These are phyloP conservation scores for Silvanus unidentatus DNA, from an alignment of 2,888 invertebrate species.

Conservation along the genomic window DNA sequence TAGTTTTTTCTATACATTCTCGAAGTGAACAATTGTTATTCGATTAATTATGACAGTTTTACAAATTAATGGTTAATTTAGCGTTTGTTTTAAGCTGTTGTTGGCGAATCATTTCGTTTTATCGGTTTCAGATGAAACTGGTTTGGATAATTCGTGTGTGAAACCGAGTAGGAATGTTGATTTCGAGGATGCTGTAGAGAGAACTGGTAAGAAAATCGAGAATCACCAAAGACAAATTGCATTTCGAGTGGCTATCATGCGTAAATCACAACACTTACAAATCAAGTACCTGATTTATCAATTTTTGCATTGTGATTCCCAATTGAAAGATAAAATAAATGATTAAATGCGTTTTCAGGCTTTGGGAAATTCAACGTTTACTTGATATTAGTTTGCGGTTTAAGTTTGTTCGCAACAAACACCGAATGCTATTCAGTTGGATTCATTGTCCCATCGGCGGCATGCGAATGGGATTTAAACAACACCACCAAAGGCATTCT, in stretches of 20 bases:
- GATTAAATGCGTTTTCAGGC: conserved; percentile 13
- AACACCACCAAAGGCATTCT: conserved; percentile 22
- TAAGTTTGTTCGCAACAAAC: conserved; percentile 21
- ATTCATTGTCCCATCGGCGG: conserved; percentile 21
- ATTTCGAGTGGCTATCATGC: too few species aligned
- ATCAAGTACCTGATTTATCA: too few species aligned
- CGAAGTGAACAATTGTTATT: too few species aligned
- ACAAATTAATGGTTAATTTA: too few species aligned
- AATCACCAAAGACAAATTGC: too few species aligned
- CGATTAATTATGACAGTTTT: too few species aligned
- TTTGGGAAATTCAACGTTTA: conserved; percentile 24
- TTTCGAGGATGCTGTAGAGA: conserved; percentile 21
- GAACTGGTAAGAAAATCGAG: conserved; percentile 17
- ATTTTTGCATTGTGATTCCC: too few species aligned
- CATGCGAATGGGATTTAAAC: conserved; percentile 22
- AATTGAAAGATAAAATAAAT: too few species aligned
- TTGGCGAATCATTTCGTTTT: background rate
- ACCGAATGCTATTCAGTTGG: conserved; percentile 20
- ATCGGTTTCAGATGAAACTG: background rate
- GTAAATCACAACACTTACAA: too few species aligned
- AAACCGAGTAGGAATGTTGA: conserved; percentile 16
- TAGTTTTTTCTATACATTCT: too few species aligned
- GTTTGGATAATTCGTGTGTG: background rate
- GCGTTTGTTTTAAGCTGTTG: too few species aligned
- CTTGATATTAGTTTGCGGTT: conserved; percentile 19